Conservation (phyloP, 2,888 invertebrate species). For the Hirtodrosophila alboralis region DNA sequence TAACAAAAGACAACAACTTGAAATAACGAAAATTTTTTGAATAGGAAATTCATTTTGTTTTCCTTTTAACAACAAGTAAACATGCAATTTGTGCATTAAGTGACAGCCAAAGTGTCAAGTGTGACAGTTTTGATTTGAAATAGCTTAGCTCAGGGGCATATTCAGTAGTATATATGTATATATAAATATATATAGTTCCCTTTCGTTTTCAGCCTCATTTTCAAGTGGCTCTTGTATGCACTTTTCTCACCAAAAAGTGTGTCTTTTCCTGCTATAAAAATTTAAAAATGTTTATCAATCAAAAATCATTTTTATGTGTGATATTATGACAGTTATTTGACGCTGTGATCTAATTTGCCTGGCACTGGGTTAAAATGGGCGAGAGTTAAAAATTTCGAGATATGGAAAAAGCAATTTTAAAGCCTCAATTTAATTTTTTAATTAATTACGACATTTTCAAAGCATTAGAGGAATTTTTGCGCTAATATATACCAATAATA, state of each 20-base stretch:
- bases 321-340: not conserved
- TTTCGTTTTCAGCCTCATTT: slow-evolving; percentile 41
- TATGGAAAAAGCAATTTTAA: no score
- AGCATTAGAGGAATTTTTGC: no score
- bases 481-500: no score
- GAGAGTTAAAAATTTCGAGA: no score
- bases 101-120: slow-evolving; percentile 68
- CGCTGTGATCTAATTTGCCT: not conserved
- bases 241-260: slow-evolving; percentile 8
- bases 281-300: not conserved
- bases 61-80: slow-evolving; percentile 48
- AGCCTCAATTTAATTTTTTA: no score
- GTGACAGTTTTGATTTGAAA: slow-evolving; percentile 45
- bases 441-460: no score
- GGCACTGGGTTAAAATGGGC: no score
- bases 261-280: no score
- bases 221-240: slow-evolving; percentile 23
- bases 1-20: slow-evolving; percentile 14
- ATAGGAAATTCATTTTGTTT: slow-evolving; percentile 62
- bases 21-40: slow-evolving; percentile 23
- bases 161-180: no score
- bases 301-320: not conserved
- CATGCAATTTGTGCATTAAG: slow-evolving; percentile 75
- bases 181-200: no score
- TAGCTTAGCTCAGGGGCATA: not conserved